Conservation (phyloP, 1,140 invertebrate species). For the Anagrus nilaparvatae region DNA sequence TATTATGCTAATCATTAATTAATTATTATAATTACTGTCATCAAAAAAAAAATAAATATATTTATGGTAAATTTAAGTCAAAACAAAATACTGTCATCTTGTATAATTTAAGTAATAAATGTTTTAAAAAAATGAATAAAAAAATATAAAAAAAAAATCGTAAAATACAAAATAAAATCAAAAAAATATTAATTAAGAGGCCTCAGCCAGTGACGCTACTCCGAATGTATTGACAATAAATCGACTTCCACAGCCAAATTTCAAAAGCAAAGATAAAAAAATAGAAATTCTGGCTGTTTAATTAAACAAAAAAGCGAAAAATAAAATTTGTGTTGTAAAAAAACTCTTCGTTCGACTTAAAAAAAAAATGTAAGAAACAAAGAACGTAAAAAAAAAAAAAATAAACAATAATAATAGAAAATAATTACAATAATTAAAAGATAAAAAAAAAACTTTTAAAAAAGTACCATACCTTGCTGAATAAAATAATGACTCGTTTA, state of each 20-base stretch:
- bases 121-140: too few relatives aligned
- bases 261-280: constrained; percentile 8
- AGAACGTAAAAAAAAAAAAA: too few relatives aligned
- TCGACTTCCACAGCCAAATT: constrained; percentile 19
- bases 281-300: constrained; percentile 18
- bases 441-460: constrained; percentile 2
- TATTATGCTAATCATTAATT: too few relatives aligned
- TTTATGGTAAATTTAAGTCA: too few relatives aligned
- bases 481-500: constrained; percentile 22
- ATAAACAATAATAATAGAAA: too few relatives aligned
- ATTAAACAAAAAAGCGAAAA: constrained; percentile 18
- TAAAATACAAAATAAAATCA: too few relatives aligned
- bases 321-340: constrained; percentile 14
- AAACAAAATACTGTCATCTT: too few relatives aligned
- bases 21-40: too few relatives aligned
- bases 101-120: too few relatives aligned
- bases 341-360: not conserved
- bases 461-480: constrained; percentile 7
- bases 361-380: constrained; percentile 1
- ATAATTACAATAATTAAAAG: not conserved
- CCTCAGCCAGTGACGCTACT: constrained; percentile 33
- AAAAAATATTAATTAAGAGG: constrained; percentile 13
- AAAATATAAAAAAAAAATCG: too few relatives aligned
- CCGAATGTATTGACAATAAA: constrained; percentile 43
- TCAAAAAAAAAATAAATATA: too few relatives aligned